Percentiles rank a stretch among this genome's conserved stretches.
Evolutionary conservation across 2,888 invertebrate species (phyloP).

Genomic region (Ophraella communa): DNA sequence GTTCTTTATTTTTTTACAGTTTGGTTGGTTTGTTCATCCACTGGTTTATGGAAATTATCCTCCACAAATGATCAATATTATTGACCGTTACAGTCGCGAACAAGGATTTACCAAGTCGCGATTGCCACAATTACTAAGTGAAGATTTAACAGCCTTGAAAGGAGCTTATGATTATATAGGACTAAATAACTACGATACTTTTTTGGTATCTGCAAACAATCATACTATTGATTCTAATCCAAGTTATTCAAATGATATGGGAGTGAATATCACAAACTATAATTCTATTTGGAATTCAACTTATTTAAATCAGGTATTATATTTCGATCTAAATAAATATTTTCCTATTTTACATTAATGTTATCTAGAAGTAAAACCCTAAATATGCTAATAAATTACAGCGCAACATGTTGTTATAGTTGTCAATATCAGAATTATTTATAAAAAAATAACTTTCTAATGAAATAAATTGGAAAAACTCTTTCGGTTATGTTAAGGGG

Average conservation of each 20-base stretch:
- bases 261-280: neutral
- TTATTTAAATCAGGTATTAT: slow-evolving; percentile 15
- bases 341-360: too few species aligned
- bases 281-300: slow-evolving; percentile 47
- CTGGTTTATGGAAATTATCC: slow-evolving; percentile 74
- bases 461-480: too few species aligned
- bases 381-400: too few species aligned
- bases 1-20: slow-evolving; percentile 19
- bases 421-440: too few species aligned
- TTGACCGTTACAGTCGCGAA: slow-evolving; percentile 64
- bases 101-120: slow-evolving; percentile 64
- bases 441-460: too few species aligned
- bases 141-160: slow-evolving; percentile 67
- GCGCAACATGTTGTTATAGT: too few species aligned
- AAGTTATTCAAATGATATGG: slow-evolving; percentile 47
- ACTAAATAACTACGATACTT: slow-evolving; percentile 75
- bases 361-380: too few species aligned
- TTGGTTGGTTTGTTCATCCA: slow-evolving; percentile 59
- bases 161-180: slow-evolving; percentile 76
- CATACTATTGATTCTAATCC: slow-evolving; percentile 11
- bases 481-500: too few species aligned
- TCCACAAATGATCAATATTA: slow-evolving; percentile 65
- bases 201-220: slow-evolving; percentile 55
- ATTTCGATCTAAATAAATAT: neutral
- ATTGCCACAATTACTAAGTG: slow-evolving; percentile 66